A percentile compares a stretch with the other conserved stretches of the same genome.
These are phyloP conservation scores for Anguilla rostrata DNA, from an alignment of 2,113 vertebrate species.

Conservation along the genomic window DNA sequence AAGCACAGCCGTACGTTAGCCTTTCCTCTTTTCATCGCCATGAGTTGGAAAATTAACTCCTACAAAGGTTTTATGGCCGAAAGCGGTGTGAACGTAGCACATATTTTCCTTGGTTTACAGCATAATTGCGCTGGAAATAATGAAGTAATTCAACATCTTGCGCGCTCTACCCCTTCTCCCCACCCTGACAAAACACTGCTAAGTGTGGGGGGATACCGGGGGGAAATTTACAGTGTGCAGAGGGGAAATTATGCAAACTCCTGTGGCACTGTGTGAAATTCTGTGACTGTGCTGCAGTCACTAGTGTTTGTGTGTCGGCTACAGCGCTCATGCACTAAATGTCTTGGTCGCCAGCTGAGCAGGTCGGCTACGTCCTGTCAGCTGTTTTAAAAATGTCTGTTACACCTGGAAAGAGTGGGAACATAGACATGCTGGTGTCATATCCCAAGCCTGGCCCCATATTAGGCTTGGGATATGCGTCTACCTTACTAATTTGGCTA, in stretches of 20 bases:
- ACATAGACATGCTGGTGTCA: constrained; percentile 25
- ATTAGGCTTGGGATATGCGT: not conserved
- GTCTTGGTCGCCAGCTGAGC: constrained; percentile 38
- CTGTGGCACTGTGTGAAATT: constrained; percentile 47
- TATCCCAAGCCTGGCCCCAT: not conserved
- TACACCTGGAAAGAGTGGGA: constrained; percentile 22
- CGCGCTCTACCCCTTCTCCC: not conserved
- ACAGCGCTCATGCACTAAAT: constrained; percentile 42
- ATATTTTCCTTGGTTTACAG: not conserved
- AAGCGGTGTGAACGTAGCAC: not conserved
- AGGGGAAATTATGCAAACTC: constrained; percentile 43
- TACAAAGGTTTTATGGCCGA: not conserved
- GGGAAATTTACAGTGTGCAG: constrained; percentile 25
- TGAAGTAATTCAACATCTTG: not conserved
- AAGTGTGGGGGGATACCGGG: constrained; percentile 27
- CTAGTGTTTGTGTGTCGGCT: constrained; percentile 48
- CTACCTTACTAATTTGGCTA: not conserved
- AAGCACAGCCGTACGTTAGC: not conserved
- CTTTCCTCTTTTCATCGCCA: not conserved
- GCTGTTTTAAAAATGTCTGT: constrained; percentile 27
- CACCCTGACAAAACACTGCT: constrained; percentile 7
- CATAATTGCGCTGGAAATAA: constrained; percentile 1
- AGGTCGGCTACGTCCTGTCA: not conserved
- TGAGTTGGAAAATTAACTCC: not conserved
- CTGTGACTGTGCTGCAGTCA: constrained; percentile 24